A percentile compares a stretch with the other conserved stretches of the same genome.
Conservation (phyloP, 1,140 invertebrate species). For the Cepaea nemoralis region DNA sequence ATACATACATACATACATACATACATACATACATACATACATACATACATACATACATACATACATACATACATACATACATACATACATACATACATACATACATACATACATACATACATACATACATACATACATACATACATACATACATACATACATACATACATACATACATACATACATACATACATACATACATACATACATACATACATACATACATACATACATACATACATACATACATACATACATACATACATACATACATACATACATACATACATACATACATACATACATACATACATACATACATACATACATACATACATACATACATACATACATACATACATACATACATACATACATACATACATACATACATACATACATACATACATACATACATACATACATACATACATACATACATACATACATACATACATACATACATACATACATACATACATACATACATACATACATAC, state of each 20-base stretch:
- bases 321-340: neutral
- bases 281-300: no score
- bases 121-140: no score
- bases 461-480: neutral
- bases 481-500: neutral
- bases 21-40: slow-evolving; percentile 11
- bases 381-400: neutral
- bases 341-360: neutral
- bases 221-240: neutral
- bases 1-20: slow-evolving; percentile 11
- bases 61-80: slow-evolving; percentile 8
- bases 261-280: neutral
- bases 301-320: no score
- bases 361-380: neutral
- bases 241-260: neutral
- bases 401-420: neutral
- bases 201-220: no score
- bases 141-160: no score
- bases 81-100: no score
- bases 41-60: slow-evolving; percentile 11
- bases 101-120: no score
- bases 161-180: no score
- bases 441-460: neutral
- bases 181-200: no score
- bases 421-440: neutral